Percentiles rank a stretch among this genome's conserved stretches.
These are phyloP conservation scores for Chelon labrosus DNA, from an alignment of 2,797 vertebrate genomes.

Conservation along the genomic window DNA sequence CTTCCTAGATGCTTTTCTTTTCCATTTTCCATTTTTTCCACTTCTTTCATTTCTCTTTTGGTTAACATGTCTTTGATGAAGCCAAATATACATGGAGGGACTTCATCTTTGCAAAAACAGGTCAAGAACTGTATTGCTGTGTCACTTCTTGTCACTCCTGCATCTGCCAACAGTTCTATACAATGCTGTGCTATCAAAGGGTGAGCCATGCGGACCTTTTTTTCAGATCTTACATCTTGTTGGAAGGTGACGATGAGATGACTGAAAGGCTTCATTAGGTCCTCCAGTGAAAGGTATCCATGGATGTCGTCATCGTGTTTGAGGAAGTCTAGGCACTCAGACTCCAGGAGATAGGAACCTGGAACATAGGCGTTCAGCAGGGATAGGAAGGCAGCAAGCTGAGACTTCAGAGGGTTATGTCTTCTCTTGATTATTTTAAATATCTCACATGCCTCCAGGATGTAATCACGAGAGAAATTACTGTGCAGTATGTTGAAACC, in stretches of 20 bases:
- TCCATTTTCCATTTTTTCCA: accelerated
- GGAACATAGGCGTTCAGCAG: conserved; percentile 49
- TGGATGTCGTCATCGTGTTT: accelerated
- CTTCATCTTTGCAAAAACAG: accelerated
- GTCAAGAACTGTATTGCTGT: conserved; percentile 25
- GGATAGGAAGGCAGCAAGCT: conserved; percentile 22
- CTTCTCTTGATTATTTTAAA: neutral
- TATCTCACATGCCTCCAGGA: neutral
- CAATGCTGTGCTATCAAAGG: conserved; percentile 19
- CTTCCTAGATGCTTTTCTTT: neutral
- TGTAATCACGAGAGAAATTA: conserved; percentile 18
- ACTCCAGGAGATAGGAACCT: conserved; percentile 53
- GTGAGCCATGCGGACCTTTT: conserved; percentile 39
- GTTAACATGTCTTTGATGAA: conserved; percentile 57
- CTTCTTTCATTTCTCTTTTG: conserved; percentile 21
- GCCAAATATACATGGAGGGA: neutral
- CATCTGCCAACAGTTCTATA: neutral
- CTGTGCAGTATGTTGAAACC: conserved; percentile 57
- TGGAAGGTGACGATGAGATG: conserved; percentile 33
- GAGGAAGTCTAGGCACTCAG: conserved; percentile 34
- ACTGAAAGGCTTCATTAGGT: conserved; percentile 2
- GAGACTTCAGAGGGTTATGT: neutral
- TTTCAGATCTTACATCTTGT: neutral
- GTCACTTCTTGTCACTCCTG: conserved; percentile 33
- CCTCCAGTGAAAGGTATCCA: neutral